Evolutionary conservation across 2,797 vertebrate species (phyloP), one percentile per base, ranked within the genome.

Genomic region (Megaceryle alcyon): DNA sequence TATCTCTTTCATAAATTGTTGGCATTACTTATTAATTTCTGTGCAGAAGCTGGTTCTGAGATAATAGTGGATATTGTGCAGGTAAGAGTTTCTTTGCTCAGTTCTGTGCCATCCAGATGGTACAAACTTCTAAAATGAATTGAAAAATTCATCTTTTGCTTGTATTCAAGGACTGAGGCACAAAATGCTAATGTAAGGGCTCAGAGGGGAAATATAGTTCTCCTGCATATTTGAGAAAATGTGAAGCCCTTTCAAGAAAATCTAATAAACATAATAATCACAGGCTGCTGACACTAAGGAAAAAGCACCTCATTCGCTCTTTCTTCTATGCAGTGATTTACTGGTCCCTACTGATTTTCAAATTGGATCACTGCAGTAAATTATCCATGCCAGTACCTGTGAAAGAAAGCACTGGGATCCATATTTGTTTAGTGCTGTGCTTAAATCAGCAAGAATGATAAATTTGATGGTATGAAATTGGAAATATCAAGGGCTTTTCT

Each of bases 371-470:
- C 96, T 92, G 90, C 96, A 97, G 97, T 98, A 97, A 98, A 98
- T 98, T 98, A 98, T 97, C 98, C 97, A 79, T 97, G 97, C 96
- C 96, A 92, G 96, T 97, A 98, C 97, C 97, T 97, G 95, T 97
- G 97, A 97, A 98, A 95, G 97, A 97, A 98, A 98, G 97, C 97
- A 88, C 94, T 96, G 97, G 97, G 96, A 98, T 98, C 97, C 97
- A 97, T 98, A 98, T 98, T 97, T 98, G 97, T 97, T 98, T 95
- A 98, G 96, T 97, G 96, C 97, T 97, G 95, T 98, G 98, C 98
- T 98, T 98, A 98, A 98, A 98, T 98, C 98, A 98, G 98, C 98
- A 98, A 97, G 98, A 98, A 98, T 98, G 97, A 98, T 98, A 97
- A 97, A 98, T 98, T 93, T 95, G 95, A 97, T 97, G 97, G 95